These are phyloP conservation scores for Laspeyria flexula DNA, from an alignment of 2,888 invertebrate genomes.

Conservation along the genomic window DNA sequence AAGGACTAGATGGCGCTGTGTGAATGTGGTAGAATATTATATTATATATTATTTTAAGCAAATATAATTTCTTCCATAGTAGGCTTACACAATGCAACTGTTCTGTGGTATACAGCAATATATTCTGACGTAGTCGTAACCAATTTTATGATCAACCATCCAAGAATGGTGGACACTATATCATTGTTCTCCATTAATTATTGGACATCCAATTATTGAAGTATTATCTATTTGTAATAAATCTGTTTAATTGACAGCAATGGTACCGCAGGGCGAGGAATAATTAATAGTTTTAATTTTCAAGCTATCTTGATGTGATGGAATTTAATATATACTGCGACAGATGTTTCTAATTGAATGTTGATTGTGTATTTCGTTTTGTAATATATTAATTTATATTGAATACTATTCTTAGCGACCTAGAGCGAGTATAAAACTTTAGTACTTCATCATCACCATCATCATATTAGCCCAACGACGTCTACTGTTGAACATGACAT, in stretches of 20 bases:
- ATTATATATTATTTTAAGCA: too few relatives aligned
- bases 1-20: too few relatives aligned
- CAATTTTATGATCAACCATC: not conserved
- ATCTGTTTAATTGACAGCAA: constrained; percentile 52
- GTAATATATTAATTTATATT: not conserved
- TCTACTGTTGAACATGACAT: too few relatives aligned
- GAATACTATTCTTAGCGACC: too few relatives aligned
- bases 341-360: constrained; percentile 36
- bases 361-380: constrained; percentile 16
- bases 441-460: too few relatives aligned
- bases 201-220: constrained; percentile 48
- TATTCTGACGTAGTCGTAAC: not conserved
- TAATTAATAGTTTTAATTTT: constrained; percentile 49
- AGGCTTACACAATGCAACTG: too few relatives aligned
- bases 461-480: too few relatives aligned
- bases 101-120: too few relatives aligned
- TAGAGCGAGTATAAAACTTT: too few relatives aligned
- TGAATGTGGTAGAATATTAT: too few relatives aligned
- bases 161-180: constrained; percentile 4
- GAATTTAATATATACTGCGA: constrained; percentile 34
- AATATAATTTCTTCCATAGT: too few relatives aligned
- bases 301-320: constrained; percentile 37
- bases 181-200: constrained; percentile 21
- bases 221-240: constrained; percentile 46
- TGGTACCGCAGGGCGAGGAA: constrained; percentile 41